Conservation (phyloP, 2,797 vertebrate species). For the Yasuhikotakia modesta region DNA sequence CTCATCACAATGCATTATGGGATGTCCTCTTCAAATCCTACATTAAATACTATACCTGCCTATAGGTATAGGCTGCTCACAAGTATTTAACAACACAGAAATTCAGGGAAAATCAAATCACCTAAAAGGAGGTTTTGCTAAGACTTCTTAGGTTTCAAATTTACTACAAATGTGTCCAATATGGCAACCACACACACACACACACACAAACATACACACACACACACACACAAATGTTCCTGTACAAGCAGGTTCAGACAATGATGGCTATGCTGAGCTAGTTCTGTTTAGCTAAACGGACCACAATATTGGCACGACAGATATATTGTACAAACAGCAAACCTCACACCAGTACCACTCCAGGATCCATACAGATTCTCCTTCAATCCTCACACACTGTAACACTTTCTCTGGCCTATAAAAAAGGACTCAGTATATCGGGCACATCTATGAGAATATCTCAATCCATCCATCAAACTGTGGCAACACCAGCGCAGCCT, state of each 20-base stretch:
- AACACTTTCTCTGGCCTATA: constrained; percentile 10
- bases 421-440: background rate
- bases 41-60: background rate
- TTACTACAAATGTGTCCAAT: too few species aligned
- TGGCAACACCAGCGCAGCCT: constrained; percentile 17
- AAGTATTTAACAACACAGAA: background rate
- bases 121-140: too few species aligned
- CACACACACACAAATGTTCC: background rate
- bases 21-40: background rate
- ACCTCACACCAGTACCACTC: background rate
- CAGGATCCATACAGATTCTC: background rate
- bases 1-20: background rate
- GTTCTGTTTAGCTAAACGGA: background rate
- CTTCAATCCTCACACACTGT: background rate
- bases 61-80: constrained; percentile 3
- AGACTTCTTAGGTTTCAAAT: too few species aligned
- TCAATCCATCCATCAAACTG: constrained; percentile 16
- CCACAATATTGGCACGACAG: background rate
- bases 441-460: background rate
- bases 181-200: too few species aligned
- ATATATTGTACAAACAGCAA: background rate
- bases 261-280: background rate
- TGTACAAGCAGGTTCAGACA: background rate
- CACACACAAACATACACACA: background rate
- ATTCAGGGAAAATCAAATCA: too few species aligned